phyloP scores from a whole-genome alignment of 2,113 vertebrate species.

The Gila orcuttii region DNA sequence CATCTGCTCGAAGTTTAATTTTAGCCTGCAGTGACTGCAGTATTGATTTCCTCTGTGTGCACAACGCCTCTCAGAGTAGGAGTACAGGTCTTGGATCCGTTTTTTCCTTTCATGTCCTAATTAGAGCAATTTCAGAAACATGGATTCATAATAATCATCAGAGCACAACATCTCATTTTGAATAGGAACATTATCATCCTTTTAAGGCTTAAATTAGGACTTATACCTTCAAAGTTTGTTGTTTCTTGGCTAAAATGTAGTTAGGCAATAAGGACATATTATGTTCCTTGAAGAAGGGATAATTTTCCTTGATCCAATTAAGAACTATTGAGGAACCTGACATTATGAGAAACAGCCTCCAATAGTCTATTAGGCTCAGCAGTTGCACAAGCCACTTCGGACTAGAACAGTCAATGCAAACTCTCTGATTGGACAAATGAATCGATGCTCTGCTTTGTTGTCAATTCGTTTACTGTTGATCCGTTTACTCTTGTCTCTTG shows the following conservation, averaged over 20 bases:
- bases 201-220: constrained; percentile 6
- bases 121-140: constrained; percentile 28
- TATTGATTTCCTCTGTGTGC: constrained; percentile 30
- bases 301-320: constrained; percentile 32
- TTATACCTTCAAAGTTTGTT: background rate
- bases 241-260: constrained; percentile 5
- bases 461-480: constrained; percentile 38
- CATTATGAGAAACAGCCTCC: constrained; percentile 32
- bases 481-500: constrained; percentile 16
- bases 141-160: background rate
- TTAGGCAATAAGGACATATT: background rate
- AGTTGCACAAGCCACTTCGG: constrained; percentile 36
- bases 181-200: background rate
- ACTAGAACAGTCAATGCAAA: constrained; percentile 32
- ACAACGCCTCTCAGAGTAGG: background rate
- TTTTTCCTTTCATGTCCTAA: constrained; percentile 13
- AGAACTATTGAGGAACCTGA: constrained; percentile 26
- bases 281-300: constrained; percentile 29
- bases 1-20: constrained; percentile 27
- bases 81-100: constrained; percentile 1
- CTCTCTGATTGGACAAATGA: constrained; percentile 24
- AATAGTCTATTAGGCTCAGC: constrained; percentile 34
- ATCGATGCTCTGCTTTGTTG: constrained; percentile 24
- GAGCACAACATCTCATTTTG: constrained; percentile 4
- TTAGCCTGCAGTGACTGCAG: constrained; percentile 19